These are phyloP conservation scores for Tetanocera ferruginea DNA, from an alignment of 2,888 invertebrate species.

Conservation along the genomic window DNA sequence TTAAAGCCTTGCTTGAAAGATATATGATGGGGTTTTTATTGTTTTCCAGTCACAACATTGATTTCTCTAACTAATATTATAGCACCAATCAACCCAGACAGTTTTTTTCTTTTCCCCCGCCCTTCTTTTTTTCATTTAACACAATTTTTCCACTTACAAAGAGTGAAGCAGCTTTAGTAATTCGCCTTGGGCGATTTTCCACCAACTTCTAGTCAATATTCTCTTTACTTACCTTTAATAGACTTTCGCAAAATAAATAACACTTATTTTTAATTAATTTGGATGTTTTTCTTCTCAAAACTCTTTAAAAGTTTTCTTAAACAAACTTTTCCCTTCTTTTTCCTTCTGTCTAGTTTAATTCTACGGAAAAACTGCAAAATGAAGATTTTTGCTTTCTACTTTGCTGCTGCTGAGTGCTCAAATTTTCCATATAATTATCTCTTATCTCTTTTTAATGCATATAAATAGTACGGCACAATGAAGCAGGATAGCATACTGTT, in stretches of 20 bases:
- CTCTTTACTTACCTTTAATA: conserved; percentile 22
- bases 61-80: neutral
- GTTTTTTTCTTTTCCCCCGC: neutral
- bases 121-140: neutral
- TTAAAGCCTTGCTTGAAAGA: no score
- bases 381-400: conserved; percentile 26
- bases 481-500: neutral
- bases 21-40: no score
- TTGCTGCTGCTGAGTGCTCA: neutral
- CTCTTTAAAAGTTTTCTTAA: conserved; percentile 16
- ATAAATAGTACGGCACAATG: neutral
- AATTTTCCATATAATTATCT: neutral
- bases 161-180: neutral
- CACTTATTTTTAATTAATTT: conserved; percentile 33
- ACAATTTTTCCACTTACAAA: no score
- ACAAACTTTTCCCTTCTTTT: conserved; percentile 8
- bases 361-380: conserved; percentile 30
- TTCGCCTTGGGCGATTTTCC: neutral
- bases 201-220: neutral
- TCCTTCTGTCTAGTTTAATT: conserved; percentile 16
- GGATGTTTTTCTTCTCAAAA: conserved; percentile 4
- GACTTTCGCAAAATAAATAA: conserved; percentile 31
- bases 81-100: neutral
- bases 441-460: neutral
- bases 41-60: no score